A percentile compares a stretch with the other conserved stretches of the same genome.
Conservation (phyloP, 2,113 vertebrate species). For the Ivindomyrus marchei region DNA sequence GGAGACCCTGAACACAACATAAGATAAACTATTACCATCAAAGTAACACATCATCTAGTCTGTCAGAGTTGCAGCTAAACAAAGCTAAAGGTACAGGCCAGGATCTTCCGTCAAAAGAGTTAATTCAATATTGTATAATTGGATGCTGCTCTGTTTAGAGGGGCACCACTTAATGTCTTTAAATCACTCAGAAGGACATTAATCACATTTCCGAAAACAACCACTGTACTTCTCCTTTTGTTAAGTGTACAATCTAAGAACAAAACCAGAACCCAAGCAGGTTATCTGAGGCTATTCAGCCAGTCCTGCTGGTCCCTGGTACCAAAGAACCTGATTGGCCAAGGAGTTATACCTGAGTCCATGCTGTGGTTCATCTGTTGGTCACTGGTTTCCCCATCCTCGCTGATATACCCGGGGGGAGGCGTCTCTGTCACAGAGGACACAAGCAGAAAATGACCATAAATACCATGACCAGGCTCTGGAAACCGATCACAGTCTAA, state of each 20-base stretch:
- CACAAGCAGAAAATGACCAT: background rate
- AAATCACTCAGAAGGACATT: background rate
- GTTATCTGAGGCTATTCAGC: background rate
- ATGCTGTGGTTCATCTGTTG: slow-evolving; percentile 98
- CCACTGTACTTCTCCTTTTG: background rate
- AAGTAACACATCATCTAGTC: background rate
- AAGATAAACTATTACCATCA: background rate
- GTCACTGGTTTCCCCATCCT: slow-evolving; percentile 98
- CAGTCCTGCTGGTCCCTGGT: background rate
- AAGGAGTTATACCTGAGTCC: slow-evolving; percentile 72
- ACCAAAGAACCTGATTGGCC: background rate
- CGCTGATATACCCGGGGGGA: slow-evolving; percentile 94
- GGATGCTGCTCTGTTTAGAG: background rate
- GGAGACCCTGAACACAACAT: slow-evolving; percentile 74
- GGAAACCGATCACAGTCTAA: background rate
- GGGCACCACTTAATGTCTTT: background rate
- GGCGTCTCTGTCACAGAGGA: slow-evolving; percentile 76
- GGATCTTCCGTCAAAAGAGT: background rate
- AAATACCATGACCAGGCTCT: background rate
- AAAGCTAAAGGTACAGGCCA: background rate
- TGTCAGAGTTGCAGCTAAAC: background rate
- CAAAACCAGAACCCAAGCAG: background rate
- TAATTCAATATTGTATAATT: background rate
- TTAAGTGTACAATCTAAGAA: background rate
- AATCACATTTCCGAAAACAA: background rate